Evolutionary conservation across 2,113 vertebrate species (phyloP).

Genomic region (Ondatra zibethicus): DNA sequence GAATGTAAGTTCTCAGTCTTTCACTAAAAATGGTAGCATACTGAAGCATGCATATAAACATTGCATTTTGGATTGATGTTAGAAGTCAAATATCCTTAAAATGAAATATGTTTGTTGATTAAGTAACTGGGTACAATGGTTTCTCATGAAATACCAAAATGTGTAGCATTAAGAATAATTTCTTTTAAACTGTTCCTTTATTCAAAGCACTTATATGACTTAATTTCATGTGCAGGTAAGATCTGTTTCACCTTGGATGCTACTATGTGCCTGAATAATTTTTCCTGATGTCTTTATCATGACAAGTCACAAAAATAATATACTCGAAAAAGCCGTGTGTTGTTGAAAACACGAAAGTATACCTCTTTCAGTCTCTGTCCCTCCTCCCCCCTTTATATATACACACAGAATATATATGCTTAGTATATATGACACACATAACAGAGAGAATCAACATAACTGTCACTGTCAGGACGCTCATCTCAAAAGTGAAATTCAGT

Average conservation of each 20-base stretch:
- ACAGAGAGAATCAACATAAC: neutral
- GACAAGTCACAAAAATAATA: constrained; percentile 1
- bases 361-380: neutral
- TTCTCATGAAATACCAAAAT: neutral
- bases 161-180: neutral
- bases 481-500: constrained; percentile 19
- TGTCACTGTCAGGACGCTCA: neutral
- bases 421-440: neutral
- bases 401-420: neutral
- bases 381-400: neutral
- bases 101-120: constrained; percentile 42
- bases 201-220: neutral
- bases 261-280: neutral
- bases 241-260: neutral
- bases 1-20: neutral
- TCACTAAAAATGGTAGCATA: neutral
- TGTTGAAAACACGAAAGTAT: constrained; percentile 57
- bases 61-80: neutral
- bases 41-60: neutral
- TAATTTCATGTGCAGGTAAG: constrained; percentile 18
- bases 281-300: neutral
- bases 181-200: neutral
- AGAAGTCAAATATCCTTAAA: neutral
- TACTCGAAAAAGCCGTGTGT: neutral
- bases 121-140: neutral